Percentiles rank a stretch among this genome's conserved stretches.
Conservation (phyloP, 2,888 invertebrate genomes). For the Kuschelorhynchus macadamiae region DNA sequence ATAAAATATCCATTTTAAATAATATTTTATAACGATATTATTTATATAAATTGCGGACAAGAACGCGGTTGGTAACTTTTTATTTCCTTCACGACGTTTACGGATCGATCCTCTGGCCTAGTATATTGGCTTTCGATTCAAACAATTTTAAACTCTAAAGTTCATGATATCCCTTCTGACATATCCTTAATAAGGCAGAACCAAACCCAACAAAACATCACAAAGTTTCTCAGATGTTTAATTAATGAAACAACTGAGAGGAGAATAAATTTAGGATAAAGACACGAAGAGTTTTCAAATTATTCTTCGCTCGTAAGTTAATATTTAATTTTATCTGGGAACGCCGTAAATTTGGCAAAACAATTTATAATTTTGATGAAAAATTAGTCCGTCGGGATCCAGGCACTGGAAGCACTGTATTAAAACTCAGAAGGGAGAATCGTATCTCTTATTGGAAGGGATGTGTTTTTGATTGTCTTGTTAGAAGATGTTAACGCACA, state of each 20-base stretch:
- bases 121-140: too few species aligned
- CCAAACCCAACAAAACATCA: slow-evolving; percentile 1
- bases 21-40: too few species aligned
- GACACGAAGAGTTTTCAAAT: slow-evolving; percentile 50
- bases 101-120: too few species aligned
- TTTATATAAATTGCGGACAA: too few species aligned
- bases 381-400: slow-evolving; percentile 42
- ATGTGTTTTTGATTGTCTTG: neutral
- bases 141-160: too few species aligned
- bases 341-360: slow-evolving; percentile 49
- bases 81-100: too few species aligned
- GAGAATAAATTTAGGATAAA: slow-evolving; percentile 49
- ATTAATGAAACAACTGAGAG: slow-evolving; percentile 44
- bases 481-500: too few species aligned
- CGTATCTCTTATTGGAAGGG: neutral
- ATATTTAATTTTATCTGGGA: slow-evolving; percentile 49
- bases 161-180: too few species aligned
- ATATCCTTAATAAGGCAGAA: too few species aligned
- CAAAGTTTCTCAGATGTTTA: slow-evolving; percentile 41
- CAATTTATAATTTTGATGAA: slow-evolving; percentile 51
- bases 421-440: neutral
- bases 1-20: too few species aligned
- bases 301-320: slow-evolving; percentile 50
- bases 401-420: neutral
- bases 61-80: too few species aligned